Evolutionary conservation across 2,888 invertebrate species (phyloP).

Genomic region (Pandemis cinnamomeana): DNA sequence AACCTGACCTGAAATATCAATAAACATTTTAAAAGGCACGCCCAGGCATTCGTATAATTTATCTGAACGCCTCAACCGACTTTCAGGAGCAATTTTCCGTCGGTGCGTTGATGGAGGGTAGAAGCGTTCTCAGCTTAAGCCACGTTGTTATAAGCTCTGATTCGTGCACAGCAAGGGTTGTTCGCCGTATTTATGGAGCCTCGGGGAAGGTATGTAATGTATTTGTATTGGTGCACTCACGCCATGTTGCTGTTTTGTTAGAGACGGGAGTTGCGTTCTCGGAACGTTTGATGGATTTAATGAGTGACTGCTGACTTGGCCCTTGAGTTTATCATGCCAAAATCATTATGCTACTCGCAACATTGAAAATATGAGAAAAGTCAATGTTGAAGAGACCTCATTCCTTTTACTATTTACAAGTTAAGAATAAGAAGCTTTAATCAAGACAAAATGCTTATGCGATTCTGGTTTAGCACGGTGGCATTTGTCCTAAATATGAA

Average conservation of each 20-base stretch:
- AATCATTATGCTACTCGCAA: not conserved
- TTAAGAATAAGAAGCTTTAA: no score
- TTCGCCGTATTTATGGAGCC: not conserved
- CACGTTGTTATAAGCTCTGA: not conserved
- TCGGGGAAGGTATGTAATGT: not conserved
- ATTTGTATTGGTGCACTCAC: conserved; percentile 20
- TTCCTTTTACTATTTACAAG: no score
- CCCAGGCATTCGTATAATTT: conserved; percentile 16
- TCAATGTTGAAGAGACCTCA: no score
- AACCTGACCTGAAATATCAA: not conserved
- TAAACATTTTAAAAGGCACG: conserved; percentile 5
- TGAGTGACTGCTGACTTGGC: conserved; percentile 3
- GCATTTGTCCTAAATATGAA: no score
- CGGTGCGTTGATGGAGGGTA: conserved; percentile 17
- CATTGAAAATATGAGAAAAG: not conserved
- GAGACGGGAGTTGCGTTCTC: not conserved
- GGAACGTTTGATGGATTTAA: conserved; percentile 14
- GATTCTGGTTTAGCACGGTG: no score
- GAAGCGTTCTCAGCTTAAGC: not conserved
- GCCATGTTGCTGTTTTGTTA: not conserved
- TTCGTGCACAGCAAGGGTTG: not conserved
- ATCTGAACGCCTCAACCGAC: conserved; percentile 17
- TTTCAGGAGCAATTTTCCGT: conserved; percentile 36
- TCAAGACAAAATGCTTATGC: no score
- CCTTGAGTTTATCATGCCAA: not conserved